Conservation (phyloP, 2,113 vertebrate species). For the Myodes glareolus region DNA sequence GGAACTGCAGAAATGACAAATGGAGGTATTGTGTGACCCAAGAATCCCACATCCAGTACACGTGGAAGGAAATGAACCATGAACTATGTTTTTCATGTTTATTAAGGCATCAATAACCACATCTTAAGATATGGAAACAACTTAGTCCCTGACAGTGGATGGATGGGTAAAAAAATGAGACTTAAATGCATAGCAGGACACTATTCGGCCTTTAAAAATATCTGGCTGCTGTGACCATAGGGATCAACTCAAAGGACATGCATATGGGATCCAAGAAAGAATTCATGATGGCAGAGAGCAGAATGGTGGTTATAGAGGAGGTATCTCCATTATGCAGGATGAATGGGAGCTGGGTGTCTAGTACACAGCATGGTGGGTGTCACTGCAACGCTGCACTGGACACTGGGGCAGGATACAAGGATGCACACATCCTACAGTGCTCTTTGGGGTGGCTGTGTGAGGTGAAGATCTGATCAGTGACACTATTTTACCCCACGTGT, state of each 20-base stretch:
- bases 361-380: no score
- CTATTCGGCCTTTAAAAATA: neutral
- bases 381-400: accelerated
- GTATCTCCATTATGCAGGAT: neutral
- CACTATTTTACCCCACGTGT: neutral
- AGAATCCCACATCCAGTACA: neutral
- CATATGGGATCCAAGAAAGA: neutral
- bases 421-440: neutral
- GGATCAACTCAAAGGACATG: neutral
- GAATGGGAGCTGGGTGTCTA: neutral
- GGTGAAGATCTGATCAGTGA: no score
- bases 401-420: no score
- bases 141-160: neutral
- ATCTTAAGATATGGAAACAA: neutral
- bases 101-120: neutral
- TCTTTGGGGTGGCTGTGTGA: neutral
- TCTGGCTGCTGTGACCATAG: neutral
- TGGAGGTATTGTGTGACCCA: neutral
- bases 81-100: neutral
- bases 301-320: neutral
- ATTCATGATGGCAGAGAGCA: neutral
- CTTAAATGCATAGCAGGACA: neutral
- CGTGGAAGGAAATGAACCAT: neutral
- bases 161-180: neutral
- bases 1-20: neutral